Base-by-base conservation (phyloP, 2,113 vertebrate genomes). In the Bettongia penicillata region DNA sequence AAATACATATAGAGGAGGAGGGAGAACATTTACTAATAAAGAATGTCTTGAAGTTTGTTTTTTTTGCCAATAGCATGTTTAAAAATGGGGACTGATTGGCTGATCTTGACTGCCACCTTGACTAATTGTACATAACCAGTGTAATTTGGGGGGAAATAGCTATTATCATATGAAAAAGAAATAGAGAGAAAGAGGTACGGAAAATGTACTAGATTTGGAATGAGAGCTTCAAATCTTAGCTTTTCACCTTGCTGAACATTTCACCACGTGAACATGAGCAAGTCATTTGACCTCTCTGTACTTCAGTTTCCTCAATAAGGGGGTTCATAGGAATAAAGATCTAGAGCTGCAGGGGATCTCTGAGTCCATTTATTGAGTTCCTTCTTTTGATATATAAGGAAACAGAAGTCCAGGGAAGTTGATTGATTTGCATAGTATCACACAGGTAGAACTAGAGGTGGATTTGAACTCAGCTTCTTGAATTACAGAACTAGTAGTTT, bases 121-220 rank as follows among this genome's bases (percentile, higher is more conserved):
- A 97, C 97, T 97, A 92, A 93, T 97, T 96, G 97, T 96, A 97
- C 97, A 97, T 94, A 98, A 92, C 95, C 96, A 96, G 96, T 96
- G 91, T 96, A 96, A 94, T 92, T 93, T 96, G 84, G 90, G 94
- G 94, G 91, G 55, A 50, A 96, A 96, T 23, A 43, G n/a, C 4
- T 19, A 77, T 84, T 84, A 43, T 84, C 19, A 84, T 43, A n/a
- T 84, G 68, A 84, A 43, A 84, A 84, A 43, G 68, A 84, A 84
- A 84, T 84, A 43, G 28, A 31, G 28, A 61, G 28, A 28, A 12
- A n/a, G 16, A 43, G 16, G 7, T 84, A n/a, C 43, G 1, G 68
- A 22, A 23, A 43, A 0, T 0, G 16, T 43, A n/a, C 16, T 43
- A 43, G 19, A 84, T 84, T 43, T 23, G 16, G 37, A 68, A 68